These are phyloP conservation scores for Plebejus melissa DNA, from an alignment of 2,888 invertebrate genomes.

Conservation along the genomic window DNA sequence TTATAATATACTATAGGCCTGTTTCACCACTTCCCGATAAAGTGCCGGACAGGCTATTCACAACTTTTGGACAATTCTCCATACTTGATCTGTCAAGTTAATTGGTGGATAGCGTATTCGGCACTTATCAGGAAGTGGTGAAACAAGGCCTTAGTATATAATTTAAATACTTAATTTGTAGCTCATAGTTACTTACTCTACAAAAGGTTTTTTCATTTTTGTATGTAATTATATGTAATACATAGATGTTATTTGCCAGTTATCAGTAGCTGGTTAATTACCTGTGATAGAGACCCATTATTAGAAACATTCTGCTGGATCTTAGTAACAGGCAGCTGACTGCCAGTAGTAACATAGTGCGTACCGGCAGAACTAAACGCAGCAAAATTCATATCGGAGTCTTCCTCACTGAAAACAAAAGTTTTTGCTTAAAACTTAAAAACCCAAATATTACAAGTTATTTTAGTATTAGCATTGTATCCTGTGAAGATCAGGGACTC, in stretches of 20 bases:
- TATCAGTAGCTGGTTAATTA: slow-evolving; percentile 39
- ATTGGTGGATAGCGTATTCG: no score
- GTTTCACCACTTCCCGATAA: no score
- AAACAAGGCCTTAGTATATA: no score
- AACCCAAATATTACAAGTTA: not conserved
- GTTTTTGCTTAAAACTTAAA: slow-evolving; percentile 20
- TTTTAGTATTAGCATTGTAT: not conserved
- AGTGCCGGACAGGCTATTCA: no score
- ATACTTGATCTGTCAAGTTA: no score
- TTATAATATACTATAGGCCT: not conserved
- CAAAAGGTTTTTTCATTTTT: not conserved
- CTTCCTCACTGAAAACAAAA: slow-evolving; percentile 59
- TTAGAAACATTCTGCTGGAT: slow-evolving; percentile 84
- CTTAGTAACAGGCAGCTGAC: slow-evolving; percentile 81
- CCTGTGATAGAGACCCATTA: slow-evolving; percentile 77
- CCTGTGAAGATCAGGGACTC: no score
- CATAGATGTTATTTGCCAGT: not conserved
- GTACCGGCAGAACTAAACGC: slow-evolving; percentile 81
- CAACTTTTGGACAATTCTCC: no score
- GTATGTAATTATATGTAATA: not conserved
- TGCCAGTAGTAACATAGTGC: slow-evolving; percentile 64
- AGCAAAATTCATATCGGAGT: slow-evolving; percentile 86
- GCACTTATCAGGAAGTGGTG: no score
- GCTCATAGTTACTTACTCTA: not conserved
- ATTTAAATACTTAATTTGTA: not conserved